Evolutionary conservation across 2,797 vertebrate genomes (phyloP), one percentile per base, ranked within the genome.

Genomic region (Sphenopsis melanotis): DNA sequence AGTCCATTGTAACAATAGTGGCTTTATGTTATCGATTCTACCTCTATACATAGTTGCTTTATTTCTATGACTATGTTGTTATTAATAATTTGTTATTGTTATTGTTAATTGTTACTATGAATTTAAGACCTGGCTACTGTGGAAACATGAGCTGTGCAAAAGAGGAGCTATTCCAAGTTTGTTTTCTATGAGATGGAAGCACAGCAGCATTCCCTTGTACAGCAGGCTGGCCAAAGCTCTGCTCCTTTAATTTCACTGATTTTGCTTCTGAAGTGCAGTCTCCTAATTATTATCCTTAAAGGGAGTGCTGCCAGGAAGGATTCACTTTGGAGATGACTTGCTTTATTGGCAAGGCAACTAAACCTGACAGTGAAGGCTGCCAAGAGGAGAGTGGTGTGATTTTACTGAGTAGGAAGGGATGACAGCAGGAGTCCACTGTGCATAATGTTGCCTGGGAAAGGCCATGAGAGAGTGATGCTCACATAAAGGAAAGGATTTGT

Each of bases 231-330:
- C 82, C 80, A 89, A 90, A 92, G 83, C 39, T 76, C 93, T 85
- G 17, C 36, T 68, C 59, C 80, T 92, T 64, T 88, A 64, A 85
- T 89, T 95, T 95, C 84, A 83, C 66, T 82, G 68, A 32, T 86
- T 95, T 90, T 89, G 22, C 39, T 46, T 93, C 55, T 95, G 83
- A 95, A 96, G 72, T 65, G 50, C 60, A 89, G 42, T 27, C 59
- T 90, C 37, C 80, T 96, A 92, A 94, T 89, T 95, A 84, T 74
- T 88, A 68, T 93, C 81, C 81, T 93, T 95, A 93, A 93, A 94
- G 75, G 59, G 79, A 94, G 61, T 59, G 57, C 66, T 96, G 42
- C 87, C 79, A 83, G 86, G 83, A 95, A 96, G 61, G 55, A 80
- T 94, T 90, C 88, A 68, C 47, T 76, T 96, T 95, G 87, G 91